A percentile compares a stretch with the other conserved stretches of the same genome.
phyloP scores from a whole-genome alignment of 1,140 invertebrate species.

The Meloidogyne floridensis region DNA sequence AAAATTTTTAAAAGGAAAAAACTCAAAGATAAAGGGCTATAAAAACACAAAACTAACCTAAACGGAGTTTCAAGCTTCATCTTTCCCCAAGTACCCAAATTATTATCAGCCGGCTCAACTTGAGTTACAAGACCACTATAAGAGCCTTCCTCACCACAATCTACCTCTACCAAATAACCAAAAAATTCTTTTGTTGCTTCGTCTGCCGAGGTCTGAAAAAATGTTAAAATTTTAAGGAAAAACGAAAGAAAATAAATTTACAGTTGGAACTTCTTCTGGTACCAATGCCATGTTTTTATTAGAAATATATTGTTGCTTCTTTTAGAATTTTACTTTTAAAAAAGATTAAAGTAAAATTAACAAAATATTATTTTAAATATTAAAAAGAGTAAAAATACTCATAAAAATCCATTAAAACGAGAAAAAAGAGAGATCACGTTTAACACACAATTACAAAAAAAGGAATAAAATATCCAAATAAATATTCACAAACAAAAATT shows the following conservation, averaged over 20 bases:
- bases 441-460: not conserved
- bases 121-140: slow-evolving; percentile 51
- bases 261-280: slow-evolving; percentile 1
- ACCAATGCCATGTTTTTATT: not conserved
- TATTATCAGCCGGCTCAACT: slow-evolving; percentile 31
- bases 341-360: not conserved
- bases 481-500: too few relatives aligned
- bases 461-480: not conserved
- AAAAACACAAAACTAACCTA: slow-evolving; percentile 37
- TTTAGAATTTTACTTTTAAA: not conserved
- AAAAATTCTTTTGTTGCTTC: slow-evolving; percentile 40
- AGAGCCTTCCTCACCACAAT: slow-evolving; percentile 48
- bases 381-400: not conserved
- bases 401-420: not conserved
- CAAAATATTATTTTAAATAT: not conserved
- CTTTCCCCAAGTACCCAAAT: not conserved
- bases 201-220: slow-evolving; percentile 11
- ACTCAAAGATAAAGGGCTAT: too few relatives aligned
- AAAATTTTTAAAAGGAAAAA: too few relatives aligned
- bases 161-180: slow-evolving; percentile 47
- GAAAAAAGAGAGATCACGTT: not conserved
- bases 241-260: not conserved
- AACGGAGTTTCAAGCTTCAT: slow-evolving; percentile 46
- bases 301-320: not conserved
- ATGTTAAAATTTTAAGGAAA: not conserved